phyloP scores from a whole-genome alignment of 2,113 vertebrate genomes.

The Xerus inauris region DNA sequence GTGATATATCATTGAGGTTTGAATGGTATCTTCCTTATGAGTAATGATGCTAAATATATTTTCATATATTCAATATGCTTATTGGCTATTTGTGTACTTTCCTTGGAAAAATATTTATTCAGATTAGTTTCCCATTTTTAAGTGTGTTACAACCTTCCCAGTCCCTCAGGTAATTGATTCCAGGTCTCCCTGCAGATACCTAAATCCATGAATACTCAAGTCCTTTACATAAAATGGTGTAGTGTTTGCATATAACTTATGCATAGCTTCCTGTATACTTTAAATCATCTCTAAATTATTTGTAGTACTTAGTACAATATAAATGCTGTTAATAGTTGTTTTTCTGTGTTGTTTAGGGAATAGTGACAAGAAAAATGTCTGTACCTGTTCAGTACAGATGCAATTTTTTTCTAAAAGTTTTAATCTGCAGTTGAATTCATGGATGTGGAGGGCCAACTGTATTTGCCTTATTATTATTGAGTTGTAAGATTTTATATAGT shows the following conservation, averaged over 20 bases:
- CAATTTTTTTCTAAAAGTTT: background rate
- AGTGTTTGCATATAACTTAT: background rate
- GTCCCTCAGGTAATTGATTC: background rate
- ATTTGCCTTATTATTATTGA: background rate
- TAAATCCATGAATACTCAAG: too few species aligned
- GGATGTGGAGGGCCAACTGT: background rate
- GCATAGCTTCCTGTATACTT: background rate
- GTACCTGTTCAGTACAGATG: background rate
- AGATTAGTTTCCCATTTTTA: background rate
- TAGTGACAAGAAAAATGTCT: background rate
- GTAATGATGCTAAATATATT: background rate
- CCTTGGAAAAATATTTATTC: background rate
- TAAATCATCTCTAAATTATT: background rate
- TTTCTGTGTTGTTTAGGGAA: background rate
- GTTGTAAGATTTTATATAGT: background rate
- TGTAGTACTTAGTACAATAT: background rate
- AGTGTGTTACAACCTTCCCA: background rate
- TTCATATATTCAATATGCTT: background rate
- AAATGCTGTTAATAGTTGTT: background rate
- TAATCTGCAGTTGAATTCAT: background rate
- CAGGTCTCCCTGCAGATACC: background rate
- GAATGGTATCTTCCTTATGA: background rate
- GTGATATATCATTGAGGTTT: background rate
- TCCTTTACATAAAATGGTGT: background rate
- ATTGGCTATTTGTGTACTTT: background rate